Conservation (phyloP, 2,797 vertebrate genomes). For the Adelosebastes latens region DNA sequence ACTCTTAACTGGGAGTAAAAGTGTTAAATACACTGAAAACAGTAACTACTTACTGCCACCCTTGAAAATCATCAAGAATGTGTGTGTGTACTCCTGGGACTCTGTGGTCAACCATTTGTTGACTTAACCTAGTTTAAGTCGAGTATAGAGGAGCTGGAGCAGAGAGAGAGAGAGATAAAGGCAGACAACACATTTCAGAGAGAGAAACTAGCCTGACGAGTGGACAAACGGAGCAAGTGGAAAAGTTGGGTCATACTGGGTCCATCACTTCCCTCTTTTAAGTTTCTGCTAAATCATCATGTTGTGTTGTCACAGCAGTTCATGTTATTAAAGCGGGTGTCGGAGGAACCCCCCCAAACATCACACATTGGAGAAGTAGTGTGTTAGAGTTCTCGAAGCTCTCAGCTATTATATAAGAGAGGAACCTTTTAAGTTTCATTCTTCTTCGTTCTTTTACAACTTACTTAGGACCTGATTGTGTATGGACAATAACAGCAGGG, state of each 20-base stretch:
- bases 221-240: constrained; percentile 10
- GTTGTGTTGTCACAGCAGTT: background rate
- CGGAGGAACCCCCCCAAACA: background rate
- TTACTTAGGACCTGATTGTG: background rate
- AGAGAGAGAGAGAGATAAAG: constrained; percentile 3
- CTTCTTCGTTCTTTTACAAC: background rate
- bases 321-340: background rate
- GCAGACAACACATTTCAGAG: constrained; percentile 6
- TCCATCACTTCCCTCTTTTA: constrained; percentile 21
- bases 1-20: background rate
- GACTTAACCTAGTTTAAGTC: constrained; percentile 51
- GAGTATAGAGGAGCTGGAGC: background rate
- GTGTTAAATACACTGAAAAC: background rate
- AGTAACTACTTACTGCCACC: background rate
- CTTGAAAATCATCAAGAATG: background rate
- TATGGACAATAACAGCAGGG: background rate
- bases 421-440: background rate
- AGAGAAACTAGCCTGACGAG: background rate
- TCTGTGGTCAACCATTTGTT: constrained; percentile 11
- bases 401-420: background rate
- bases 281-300: constrained; percentile 11
- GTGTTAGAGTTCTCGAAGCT: background rate
- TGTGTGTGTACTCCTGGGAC: background rate
- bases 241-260: constrained; percentile 5
- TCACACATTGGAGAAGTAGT: background rate